Conservation (phyloP, 2,888 invertebrate species). For the Sesia apiformis region DNA sequence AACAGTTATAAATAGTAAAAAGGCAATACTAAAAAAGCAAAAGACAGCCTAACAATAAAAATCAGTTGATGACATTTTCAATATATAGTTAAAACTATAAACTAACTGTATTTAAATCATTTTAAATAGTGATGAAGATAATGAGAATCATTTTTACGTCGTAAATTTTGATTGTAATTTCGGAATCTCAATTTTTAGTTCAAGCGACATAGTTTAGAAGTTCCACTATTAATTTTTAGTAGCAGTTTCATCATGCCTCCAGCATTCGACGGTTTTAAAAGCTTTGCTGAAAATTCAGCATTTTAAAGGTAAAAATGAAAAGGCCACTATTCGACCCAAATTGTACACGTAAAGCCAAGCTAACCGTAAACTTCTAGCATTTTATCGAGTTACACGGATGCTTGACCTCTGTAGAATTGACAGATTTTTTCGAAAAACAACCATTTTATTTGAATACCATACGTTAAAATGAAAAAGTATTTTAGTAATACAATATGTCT, state of each 20-base stretch:
- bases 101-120: too few relatives aligned
- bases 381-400: constrained; percentile 33
- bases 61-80: too few relatives aligned
- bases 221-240: constrained; percentile 21
- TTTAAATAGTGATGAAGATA: too few relatives aligned
- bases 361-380: constrained; percentile 38
- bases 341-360: constrained; percentile 31
- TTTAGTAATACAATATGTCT: too few relatives aligned
- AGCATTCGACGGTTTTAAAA: constrained; percentile 26
- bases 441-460: background rate
- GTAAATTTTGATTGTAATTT: background rate
- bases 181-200: background rate
- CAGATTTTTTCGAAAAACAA: constrained; percentile 5
- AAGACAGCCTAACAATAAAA: too few relatives aligned
- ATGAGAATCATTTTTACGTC: too few relatives aligned
- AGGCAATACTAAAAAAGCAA: too few relatives aligned
- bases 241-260: constrained; percentile 31
- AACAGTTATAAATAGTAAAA: too few relatives aligned
- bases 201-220: constrained; percentile 23
- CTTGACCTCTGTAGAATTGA: constrained; percentile 24
- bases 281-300: constrained; percentile 30
- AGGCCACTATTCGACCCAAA: constrained; percentile 35
- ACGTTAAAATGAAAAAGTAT: too few relatives aligned
- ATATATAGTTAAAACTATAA: too few relatives aligned
- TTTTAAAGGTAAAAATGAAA: constrained; percentile 42